Evolutionary conservation across 1,140 invertebrate genomes (phyloP), one percentile per base, ranked within the genome.

Genomic region (Chironomus striatipennis): DNA sequence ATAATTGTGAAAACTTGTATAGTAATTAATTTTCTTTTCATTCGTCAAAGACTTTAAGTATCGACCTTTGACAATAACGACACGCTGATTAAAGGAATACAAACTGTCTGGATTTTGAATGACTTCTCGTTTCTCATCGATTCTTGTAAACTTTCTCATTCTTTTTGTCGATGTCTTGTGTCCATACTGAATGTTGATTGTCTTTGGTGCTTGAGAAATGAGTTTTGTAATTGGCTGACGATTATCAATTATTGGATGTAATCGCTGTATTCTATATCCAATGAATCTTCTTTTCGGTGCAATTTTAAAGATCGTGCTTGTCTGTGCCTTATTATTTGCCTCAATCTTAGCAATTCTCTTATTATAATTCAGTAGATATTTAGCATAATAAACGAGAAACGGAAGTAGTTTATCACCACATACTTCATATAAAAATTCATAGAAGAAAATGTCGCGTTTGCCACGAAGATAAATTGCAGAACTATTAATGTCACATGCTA

Each of bases 381-480:
- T 75, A 0, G 77, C 78, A 77, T 78, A 79, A 73, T 82, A 76
- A 1, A 79, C 75, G 57, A 82, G 34, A 74, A 79, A 82, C 5
- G 81, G 81, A 75, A 81, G 78, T 17, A 82, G 42, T n/a, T 77
- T 76, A 10, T 77, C 76, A 6, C 77, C 77, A 15, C 81, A 82
- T 0, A 81, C 77, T 7, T 77, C 77, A 18, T 82, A 78, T 42
- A 82, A 42, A 79, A 80, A 82, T 67, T 82, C 81, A 43, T 82
- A 82, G 5, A 82, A 70, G 67, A 79, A 80, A 7, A 82, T 79
- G 21, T 82, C 81, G 74, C 81, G 77, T 9, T 75, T 76, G 1
- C 81, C 81, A 0, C 73, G 74, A 0, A 82, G 57, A 65, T 79
- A 82, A 17, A 79, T 77, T 24, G 81, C 80, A 73, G 78, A 76